Base-by-base conservation (phyloP, 2,888 invertebrate genomes). In the Clistopyga incitator region DNA sequence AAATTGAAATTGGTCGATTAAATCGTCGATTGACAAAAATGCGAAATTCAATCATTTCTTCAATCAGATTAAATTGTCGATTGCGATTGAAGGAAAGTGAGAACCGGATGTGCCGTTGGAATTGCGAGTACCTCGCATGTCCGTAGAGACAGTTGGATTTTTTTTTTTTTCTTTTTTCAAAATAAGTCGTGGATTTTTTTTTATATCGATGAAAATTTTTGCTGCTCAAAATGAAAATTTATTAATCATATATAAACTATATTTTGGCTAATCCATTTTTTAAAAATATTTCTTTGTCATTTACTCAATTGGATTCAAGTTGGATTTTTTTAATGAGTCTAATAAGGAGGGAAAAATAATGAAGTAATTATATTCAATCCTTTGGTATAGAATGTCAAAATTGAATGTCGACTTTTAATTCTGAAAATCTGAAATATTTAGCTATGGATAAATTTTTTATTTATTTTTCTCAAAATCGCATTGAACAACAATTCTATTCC, bases 11-110 rank as follows among this genome's bases (percentile, higher is more conserved):
- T 20, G 25, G 34, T 18, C 61, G 61, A 74, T 74, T 74, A 61
- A 34, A 50, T 61, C 61, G 15, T 61, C 61, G 15, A 75, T 64
- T 20, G 52, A 64, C 18, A 64, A 75, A 64, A 64, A 75, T 25
- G 18, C 23, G n/a, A n/a, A 56, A 72, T 45, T 56, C 71, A 59
- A 65, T 65, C 52, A 42, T 34, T 25, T 52, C 65, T 25, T 54
- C 34, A 45, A 45, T 72, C 71, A 52, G 1, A 1, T n/a, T 11
- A 54, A 25, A 67, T 42, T 8, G 38, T 76, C 38, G 42, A 42
- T 15, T 42, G 38, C 45, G 50, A 75, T 65, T 65, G 23, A 18
- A 18, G 45, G 45, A 67, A 67, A 67, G 76, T 54, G 54, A 38
- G 23, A 65, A 67, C 29, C 65, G 38, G n/a, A 65, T 38, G 18